Base-by-base conservation (phyloP, 23 tunicate genomes). In the Phallusia fumigata region DNA sequence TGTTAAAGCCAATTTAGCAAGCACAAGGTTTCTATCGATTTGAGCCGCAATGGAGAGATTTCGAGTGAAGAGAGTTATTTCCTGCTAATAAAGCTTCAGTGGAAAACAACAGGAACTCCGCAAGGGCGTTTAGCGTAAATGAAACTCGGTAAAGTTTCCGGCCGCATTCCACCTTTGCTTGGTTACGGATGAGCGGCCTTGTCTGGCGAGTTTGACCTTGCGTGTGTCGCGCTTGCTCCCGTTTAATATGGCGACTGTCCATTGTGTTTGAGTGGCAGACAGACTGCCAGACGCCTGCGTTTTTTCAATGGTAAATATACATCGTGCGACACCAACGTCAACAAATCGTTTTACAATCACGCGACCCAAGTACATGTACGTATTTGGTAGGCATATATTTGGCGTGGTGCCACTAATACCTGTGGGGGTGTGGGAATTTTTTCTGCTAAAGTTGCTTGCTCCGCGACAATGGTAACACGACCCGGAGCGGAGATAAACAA, bases 401-500 rank as follows among this genome's bases (percentile, higher is more conserved):
- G 16, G 47, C 47, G 8, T 3, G 69, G 69, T 58, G 13, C 13
- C 69, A 58, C 26, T 6, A 21, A 21, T 13, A 58, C 13, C 16
- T 21, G 69, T 24, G 69, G 15, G 69, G 69, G 69, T 58, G 69
- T 58, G 69, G 69, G 69, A 58, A 58, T 21, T 58, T 58, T 58
- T 22, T 24, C 69, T 58, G 69, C 15, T 16, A 24, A 24, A 58
- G 69, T 58, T 5, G 11, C 16, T 16, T 6, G 69, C 26, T 22
- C 69, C 13, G 69, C 69, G 3, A 58, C 69, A 58, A 58, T 58
- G 28, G 69, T 58, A 58, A 58, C 28, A 1, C 69, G 69, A 58
- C 69, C 69, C 16, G 69, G 26, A 58, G 26, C 69, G 69, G 69
- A 58, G 69, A 58, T 58, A 58, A 58, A 58, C 69, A 58, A 58